These are phyloP conservation scores for Falco punctatus DNA, from an alignment of 2,113 vertebrate genomes.

Conservation along the genomic window DNA sequence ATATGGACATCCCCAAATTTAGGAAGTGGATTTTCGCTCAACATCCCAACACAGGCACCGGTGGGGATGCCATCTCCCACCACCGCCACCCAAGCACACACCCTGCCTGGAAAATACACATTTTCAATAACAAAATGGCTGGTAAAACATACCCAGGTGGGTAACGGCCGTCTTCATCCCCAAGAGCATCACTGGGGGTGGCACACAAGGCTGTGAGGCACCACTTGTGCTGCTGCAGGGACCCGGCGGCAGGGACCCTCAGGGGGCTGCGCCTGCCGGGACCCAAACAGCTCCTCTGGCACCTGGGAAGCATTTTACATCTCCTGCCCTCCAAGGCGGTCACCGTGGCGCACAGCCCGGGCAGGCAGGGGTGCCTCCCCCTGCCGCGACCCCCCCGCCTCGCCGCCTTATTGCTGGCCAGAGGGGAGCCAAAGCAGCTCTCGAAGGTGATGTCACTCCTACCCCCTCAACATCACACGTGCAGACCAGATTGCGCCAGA, in stretches of 20 bases:
- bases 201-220: not conserved
- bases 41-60: rapidly evolving
- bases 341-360: rapidly evolving
- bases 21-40: too few relatives aligned
- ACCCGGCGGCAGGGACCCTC: rapidly evolving
- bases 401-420: not conserved
- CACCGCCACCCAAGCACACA: not conserved
- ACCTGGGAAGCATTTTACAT: rapidly evolving
- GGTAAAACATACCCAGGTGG: not conserved
- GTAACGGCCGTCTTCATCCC: not conserved
- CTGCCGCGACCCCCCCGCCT: not conserved
- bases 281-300: not conserved
- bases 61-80: not conserved
- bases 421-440: not conserved
- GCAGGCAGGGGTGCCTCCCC: not conserved
- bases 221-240: not conserved
- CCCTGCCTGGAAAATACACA: not conserved
- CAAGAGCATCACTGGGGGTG: not conserved
- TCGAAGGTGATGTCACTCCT: not conserved
- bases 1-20: not conserved
- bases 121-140: not conserved
- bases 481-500: not conserved
- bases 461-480: not conserved
- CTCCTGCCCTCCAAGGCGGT: not conserved
- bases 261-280: not conserved